A percentile compares a stretch with the other conserved stretches of the same genome.
Evolutionary conservation across 1,140 invertebrate genomes (phyloP).

Genomic region (Argopecten irradians): DNA sequence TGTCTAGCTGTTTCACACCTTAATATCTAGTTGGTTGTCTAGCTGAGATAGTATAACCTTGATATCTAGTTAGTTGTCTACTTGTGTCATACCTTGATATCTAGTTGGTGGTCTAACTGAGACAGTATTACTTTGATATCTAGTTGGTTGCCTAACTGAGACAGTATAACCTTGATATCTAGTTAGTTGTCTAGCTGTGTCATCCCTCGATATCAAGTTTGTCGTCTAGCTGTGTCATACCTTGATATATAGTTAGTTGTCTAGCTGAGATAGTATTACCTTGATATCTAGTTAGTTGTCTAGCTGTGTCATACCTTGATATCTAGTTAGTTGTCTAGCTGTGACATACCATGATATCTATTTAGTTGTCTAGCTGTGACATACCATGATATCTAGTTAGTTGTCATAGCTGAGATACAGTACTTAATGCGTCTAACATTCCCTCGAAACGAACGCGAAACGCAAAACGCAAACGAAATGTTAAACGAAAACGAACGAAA

Average conservation of each 20-base stretch:
- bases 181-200: conserved; percentile 94
- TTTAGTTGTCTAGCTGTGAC: conserved; percentile 92
- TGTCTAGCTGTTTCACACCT: conserved; percentile 82
- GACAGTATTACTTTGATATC: conserved; percentile 99
- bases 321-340: too few relatives aligned
- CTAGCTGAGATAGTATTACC: conserved; percentile 86
- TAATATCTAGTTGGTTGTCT: conserved; percentile 98
- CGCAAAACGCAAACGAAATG: too few relatives aligned
- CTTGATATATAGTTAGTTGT: conserved; percentile 98
- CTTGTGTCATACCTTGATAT: conserved; percentile 87
- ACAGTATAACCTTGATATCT: conserved; percentile 92
- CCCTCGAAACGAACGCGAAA: too few relatives aligned
- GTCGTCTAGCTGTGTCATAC: conserved; percentile 79
- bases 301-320: conserved; percentile 88
- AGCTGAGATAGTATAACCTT: conserved; percentile 89
- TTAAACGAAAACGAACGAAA: too few relatives aligned
- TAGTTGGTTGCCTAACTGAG: conserved; percentile 93
- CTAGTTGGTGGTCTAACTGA: neutral
- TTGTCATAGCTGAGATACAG: conserved; percentile 93
- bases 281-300: conserved; percentile 99
- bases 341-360: conserved; percentile 93
- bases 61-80: conserved; percentile 98
- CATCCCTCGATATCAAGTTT: conserved; percentile 89
- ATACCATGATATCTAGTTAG: conserved; percentile 97
- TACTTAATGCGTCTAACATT: too few relatives aligned